phyloP scores from a whole-genome alignment of 2,113 vertebrate genomes.

The Pomatorhinus ruficollis region DNA sequence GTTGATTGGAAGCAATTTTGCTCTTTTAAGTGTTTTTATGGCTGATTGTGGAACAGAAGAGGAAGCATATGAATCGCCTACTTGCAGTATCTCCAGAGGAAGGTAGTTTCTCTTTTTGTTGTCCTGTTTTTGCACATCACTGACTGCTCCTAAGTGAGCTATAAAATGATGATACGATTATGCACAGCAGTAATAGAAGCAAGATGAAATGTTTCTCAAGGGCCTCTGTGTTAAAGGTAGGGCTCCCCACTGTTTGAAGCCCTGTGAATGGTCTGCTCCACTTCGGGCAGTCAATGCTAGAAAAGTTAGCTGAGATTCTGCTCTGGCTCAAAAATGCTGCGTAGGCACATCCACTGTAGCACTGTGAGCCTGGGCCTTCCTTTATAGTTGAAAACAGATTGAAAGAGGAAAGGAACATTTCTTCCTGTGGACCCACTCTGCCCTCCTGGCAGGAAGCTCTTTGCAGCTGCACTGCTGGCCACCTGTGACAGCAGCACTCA shows the following conservation, averaged over 20 bases:
- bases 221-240: neutral
- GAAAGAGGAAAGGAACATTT: constrained; percentile 75
- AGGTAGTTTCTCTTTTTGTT: neutral
- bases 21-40: neutral
- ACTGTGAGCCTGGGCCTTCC: constrained; percentile 45
- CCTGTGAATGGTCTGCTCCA: neutral
- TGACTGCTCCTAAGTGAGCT: neutral
- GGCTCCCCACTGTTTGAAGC: neutral
- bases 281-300: neutral
- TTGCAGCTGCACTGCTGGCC: constrained; percentile 81
- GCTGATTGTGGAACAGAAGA: neutral
- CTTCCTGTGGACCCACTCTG: constrained; percentile 80
- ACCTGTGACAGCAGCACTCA: constrained; percentile 83
- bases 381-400: constrained; percentile 74
- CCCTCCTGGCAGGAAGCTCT: constrained; percentile 77
- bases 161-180: neutral
- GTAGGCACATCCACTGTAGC: constrained; percentile 47
- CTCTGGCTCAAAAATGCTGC: constrained; percentile 60
- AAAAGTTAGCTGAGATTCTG: neutral
- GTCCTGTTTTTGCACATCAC: neutral
- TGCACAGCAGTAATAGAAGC: neutral
- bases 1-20: neutral
- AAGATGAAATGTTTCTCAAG: neutral
- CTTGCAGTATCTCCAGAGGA: neutral
- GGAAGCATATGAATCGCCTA: neutral